Evolutionary conservation across 2,888 invertebrate genomes (phyloP).

Genomic region (Leuctra nigra): DNA sequence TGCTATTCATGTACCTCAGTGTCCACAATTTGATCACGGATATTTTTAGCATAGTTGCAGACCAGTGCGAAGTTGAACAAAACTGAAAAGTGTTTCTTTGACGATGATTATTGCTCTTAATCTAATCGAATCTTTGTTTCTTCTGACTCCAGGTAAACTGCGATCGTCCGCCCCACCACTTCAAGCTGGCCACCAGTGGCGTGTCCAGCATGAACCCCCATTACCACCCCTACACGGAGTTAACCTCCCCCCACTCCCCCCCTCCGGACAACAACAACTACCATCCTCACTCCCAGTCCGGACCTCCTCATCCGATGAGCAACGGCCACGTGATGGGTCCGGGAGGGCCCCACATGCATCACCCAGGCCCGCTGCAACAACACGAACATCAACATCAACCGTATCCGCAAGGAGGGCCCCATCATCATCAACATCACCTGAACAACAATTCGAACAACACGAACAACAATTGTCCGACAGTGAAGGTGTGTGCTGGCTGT

Average conservation of each 20-base stretch:
- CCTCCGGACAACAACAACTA: slow-evolving; percentile 68
- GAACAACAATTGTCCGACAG: slow-evolving; percentile 32
- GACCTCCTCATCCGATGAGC: slow-evolving; percentile 30
- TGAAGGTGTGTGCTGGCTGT: slow-evolving; percentile 85
- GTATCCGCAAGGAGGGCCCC: slow-evolving; percentile 16
- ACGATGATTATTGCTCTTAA: too few relatives aligned
- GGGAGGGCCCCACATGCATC: slow-evolving; percentile 14
- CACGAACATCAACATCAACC: slow-evolving; percentile 20
- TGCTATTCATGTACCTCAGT: too few relatives aligned
- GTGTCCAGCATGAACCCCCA: slow-evolving; percentile 86
- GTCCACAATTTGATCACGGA: too few relatives aligned
- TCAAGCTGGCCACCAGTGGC: slow-evolving; percentile 82
- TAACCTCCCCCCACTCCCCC: slow-evolving; percentile 61
- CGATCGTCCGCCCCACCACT: slow-evolving; percentile 41
- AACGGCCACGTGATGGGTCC: slow-evolving; percentile 30
- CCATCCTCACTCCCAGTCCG: slow-evolving; percentile 39
- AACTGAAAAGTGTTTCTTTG: too few relatives aligned
- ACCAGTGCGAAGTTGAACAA: too few relatives aligned
- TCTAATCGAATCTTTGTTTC: neutral
- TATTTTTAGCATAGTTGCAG: too few relatives aligned
- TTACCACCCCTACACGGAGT: slow-evolving; percentile 79
- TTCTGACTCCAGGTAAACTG: slow-evolving; percentile 16
- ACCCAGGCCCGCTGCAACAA: slow-evolving; percentile 6
- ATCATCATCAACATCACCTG: slow-evolving; percentile 19
- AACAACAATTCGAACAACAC: slow-evolving; percentile 24